Evolutionary conservation across 2,797 vertebrate species (phyloP).

Genomic region (Sphenopsis melanotis): DNA sequence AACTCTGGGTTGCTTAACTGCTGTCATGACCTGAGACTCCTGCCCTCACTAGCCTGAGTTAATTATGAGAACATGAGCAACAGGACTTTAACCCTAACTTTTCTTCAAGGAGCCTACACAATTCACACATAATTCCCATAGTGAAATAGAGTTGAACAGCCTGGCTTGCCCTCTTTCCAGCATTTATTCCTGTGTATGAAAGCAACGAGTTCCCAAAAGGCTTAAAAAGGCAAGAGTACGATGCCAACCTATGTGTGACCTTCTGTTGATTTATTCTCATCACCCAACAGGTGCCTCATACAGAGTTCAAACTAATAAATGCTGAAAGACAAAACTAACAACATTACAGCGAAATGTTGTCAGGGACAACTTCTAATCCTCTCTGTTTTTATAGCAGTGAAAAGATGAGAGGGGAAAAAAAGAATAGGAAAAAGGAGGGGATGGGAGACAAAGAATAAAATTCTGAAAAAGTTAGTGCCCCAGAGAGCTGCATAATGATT

Average conservation of each 20-base stretch:
- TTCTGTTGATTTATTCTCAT: constrained; percentile 28
- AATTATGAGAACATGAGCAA: neutral
- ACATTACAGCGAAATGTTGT: neutral
- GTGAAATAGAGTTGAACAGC: neutral
- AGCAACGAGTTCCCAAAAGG: neutral
- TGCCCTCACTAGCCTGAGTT: neutral
- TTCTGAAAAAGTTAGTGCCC: constrained; percentile 6
- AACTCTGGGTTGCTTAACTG: neutral
- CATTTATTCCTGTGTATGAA: neutral
- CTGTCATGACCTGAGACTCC: neutral
- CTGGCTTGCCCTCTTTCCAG: neutral
- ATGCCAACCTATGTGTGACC: neutral
- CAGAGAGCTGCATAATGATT: neutral
- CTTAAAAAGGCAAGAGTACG: neutral
- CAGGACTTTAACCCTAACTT: constrained; percentile 12
- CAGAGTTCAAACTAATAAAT: neutral
- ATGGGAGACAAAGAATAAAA: neutral
- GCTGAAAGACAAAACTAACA: constrained; percentile 3
- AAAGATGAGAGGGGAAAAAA: neutral
- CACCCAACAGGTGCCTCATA: neutral
- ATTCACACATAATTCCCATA: neutral
- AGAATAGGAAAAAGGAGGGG: neutral
- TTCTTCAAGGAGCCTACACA: neutral
- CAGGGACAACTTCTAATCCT: neutral
- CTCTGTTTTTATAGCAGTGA: neutral